Percentiles rank a stretch among this genome's conserved stretches.
Evolutionary conservation across 2,888 invertebrate species (phyloP).

Genomic region (Diarsia mendica): DNA sequence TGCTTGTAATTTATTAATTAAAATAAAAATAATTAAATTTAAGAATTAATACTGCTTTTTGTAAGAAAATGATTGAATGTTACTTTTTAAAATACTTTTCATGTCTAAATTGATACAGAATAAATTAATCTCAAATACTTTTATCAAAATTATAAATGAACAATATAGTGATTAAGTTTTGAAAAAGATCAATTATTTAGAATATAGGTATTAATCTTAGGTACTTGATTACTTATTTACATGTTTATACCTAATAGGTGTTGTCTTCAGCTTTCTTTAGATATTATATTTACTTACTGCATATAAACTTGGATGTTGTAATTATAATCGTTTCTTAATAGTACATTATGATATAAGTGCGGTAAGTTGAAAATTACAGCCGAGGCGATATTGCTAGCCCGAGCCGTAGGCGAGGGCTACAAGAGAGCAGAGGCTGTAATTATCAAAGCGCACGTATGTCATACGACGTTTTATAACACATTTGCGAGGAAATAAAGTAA

Average conservation of each 20-base stretch:
- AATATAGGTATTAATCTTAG: not conserved
- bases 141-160: not conserved
- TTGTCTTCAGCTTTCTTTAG: conserved; percentile 44
- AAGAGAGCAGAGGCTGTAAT: no score
- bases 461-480: no score
- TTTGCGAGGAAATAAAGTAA: no score
- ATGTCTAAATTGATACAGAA: not conserved
- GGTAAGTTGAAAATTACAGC: no score
- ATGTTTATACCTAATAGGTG: conserved; percentile 13
- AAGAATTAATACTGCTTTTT: conserved; percentile 39
- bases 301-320: conserved; percentile 25
- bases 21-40: conserved; percentile 12
- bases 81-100: conserved; percentile 10
- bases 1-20: not conserved
- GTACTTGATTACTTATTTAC: not conserved
- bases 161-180: not conserved
- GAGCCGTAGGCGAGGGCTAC: no score
- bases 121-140: conserved; percentile 10
- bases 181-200: conserved; percentile 57
- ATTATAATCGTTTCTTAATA: conserved; percentile 9
- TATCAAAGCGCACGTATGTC: no score
- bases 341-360: no score
- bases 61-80: conserved; percentile 29
- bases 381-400: no score
- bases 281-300: conserved; percentile 32